Conservation (phyloP, 2,113 vertebrate species). For the Orthonyx spaldingii region DNA sequence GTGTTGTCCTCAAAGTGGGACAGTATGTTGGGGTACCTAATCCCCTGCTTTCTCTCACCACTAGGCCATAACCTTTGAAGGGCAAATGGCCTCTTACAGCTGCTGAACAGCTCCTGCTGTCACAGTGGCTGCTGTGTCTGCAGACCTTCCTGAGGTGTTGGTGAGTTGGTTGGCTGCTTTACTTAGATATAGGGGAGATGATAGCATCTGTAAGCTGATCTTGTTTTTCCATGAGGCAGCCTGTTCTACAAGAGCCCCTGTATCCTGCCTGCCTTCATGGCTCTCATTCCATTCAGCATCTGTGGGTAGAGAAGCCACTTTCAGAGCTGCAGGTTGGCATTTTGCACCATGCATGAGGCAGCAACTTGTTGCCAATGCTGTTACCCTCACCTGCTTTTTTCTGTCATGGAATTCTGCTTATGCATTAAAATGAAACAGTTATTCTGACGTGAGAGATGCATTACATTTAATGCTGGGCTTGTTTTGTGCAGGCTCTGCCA, state of each 20-base stretch:
- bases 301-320: neutral
- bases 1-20: neutral
- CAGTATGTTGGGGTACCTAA: neutral
- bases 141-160: neutral
- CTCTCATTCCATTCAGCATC: neutral
- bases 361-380: neutral
- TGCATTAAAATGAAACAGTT: neutral
- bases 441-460: neutral
- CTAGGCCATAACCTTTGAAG: neutral
- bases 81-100: neutral
- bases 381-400: neutral
- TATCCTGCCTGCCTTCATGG: neutral
- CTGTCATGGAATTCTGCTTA: neutral
- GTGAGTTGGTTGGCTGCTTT: neutral
- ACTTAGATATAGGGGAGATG: neutral
- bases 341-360: neutral
- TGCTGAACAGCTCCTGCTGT: neutral
- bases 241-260: neutral
- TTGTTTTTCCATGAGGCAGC: neutral
- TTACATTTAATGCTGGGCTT: neutral
- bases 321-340: neutral
- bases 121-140: neutral
- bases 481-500: neutral
- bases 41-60: neutral
- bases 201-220: neutral